These are phyloP conservation scores for Phyllopteryx taeniolatus DNA, from an alignment of 2,113 vertebrate genomes.

Conservation along the genomic window DNA sequence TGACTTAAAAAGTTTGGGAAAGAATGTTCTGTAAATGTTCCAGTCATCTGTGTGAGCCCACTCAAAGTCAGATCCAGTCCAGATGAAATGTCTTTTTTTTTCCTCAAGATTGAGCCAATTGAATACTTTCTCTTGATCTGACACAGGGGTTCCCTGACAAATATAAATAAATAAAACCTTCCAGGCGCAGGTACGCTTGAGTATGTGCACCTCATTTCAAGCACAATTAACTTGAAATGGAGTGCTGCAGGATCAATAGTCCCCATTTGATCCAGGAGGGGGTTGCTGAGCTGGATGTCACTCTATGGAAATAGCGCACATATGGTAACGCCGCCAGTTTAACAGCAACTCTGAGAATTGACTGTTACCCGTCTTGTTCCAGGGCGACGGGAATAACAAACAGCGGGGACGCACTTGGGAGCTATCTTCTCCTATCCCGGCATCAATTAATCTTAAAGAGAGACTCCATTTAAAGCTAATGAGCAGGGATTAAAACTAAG, in stretches of 20 bases:
- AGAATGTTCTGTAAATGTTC: neutral
- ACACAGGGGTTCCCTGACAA: slow-evolving; percentile 62
- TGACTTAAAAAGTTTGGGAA: no score
- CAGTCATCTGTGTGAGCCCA: neutral
- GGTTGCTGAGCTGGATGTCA: slow-evolving; percentile 66
- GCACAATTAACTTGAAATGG: slow-evolving; percentile 85
- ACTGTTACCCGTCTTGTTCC: slow-evolving; percentile 70
- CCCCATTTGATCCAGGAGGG: slow-evolving; percentile 75
- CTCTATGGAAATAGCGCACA: slow-evolving; percentile 78
- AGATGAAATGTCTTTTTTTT: slow-evolving; percentile 26
- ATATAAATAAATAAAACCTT: slow-evolving; percentile 77
- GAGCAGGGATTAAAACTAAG: slow-evolving; percentile 61
- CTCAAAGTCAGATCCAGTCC: slow-evolving; percentile 56
- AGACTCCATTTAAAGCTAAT: slow-evolving; percentile 72
- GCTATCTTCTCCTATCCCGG: slow-evolving; percentile 69
- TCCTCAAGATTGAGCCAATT: slow-evolving; percentile 67
- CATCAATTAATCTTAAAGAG: slow-evolving; percentile 77
- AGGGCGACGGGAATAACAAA: slow-evolving; percentile 75
- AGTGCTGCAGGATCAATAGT: slow-evolving; percentile 82
- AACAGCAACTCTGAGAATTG: slow-evolving; percentile 79
- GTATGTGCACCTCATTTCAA: slow-evolving; percentile 82
- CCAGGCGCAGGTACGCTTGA: slow-evolving; percentile 72
- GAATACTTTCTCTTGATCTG: slow-evolving; percentile 74
- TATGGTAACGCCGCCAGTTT: slow-evolving; percentile 78
- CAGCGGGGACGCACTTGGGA: slow-evolving; percentile 66